Evolutionary conservation across 2,113 vertebrate genomes (phyloP).

Genomic region (Heterocephalus glaber): DNA sequence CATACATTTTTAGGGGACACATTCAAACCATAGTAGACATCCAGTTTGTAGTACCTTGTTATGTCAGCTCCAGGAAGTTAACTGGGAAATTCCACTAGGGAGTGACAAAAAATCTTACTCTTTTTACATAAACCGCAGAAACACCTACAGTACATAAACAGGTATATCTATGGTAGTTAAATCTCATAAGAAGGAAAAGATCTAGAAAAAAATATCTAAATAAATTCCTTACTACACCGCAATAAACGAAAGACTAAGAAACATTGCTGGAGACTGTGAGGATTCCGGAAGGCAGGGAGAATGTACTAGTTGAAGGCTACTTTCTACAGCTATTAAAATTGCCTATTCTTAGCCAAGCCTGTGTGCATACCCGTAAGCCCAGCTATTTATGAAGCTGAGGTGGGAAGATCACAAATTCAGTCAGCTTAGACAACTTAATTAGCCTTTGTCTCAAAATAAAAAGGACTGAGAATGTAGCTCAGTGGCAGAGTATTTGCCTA

Average conservation of each 20-base stretch:
- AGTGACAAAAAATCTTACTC: not conserved
- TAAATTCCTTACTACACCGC: not conserved
- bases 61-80: not conserved
- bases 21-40: not conserved
- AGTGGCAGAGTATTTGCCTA: not conserved
- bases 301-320: not conserved
- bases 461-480: not conserved
- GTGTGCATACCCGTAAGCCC: not conserved
- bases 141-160: not conserved
- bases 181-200: not conserved
- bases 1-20: not conserved
- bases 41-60: not conserved
- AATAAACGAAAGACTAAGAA: constrained; percentile 24
- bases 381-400: not conserved
- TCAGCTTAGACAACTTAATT: not conserved
- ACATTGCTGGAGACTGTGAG: not conserved
- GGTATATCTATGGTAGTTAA: not conserved
- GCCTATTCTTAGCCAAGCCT: not conserved
- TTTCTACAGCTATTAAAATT: not conserved
- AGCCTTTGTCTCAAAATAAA: not conserved
- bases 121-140: not conserved
- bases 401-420: not conserved
- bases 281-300: not conserved
- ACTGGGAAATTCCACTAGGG: not conserved
- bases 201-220: not conserved